Evolutionary conservation across 2,888 invertebrate species (phyloP), one percentile per base, ranked within the genome.

Genomic region (Eupithecia dodoneata): DNA sequence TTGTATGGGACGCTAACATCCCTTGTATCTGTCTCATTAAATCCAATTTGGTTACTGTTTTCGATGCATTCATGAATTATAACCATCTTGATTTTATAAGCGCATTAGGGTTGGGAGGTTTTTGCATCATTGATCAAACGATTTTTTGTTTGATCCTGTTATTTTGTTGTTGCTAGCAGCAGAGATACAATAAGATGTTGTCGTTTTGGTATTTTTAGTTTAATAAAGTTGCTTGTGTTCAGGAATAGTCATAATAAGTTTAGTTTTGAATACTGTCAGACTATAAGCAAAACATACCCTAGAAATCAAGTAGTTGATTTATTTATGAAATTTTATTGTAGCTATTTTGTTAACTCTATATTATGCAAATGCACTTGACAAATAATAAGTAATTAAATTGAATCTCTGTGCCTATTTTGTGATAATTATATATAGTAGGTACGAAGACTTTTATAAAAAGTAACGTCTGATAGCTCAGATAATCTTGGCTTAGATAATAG

Each of bases 1-100:
- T 93, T 92, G 93, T 94, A 95, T 94, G 88, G 92, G 88, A 90
- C 85, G 89, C 87, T 90, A 91, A 93, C 93, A 91, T 92, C 93
- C 92, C 92, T 89, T 91, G 93, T 94, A 92, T 93, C 91, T 93
- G 91, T 93, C 94, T 92, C 93, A 93, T 95, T 94, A 93, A 93
- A 93, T 91, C 89, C 91, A 92, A 93, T 93, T 94, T 92, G 91
- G 92, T 90, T 89, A 91, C 90, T 92, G 91, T 92, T 92, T 90
- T 90, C 84, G 85, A 87, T 86, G 85, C 83, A 83, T 86, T 86
- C 85, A 86, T 83, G 82, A 80, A 85, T 85, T 87, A 86, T 81
- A 81, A 81, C 81, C 74, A 81, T 83, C 80, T 84, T 82, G 82
- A 80, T 76, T 83, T 83, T 82, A 82, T 81, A 66, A 80, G 75